Evolutionary conservation across 2,888 invertebrate species (phyloP), one percentile per base, ranked within the genome.

Genomic region (Lasioglossum figueresi): DNA sequence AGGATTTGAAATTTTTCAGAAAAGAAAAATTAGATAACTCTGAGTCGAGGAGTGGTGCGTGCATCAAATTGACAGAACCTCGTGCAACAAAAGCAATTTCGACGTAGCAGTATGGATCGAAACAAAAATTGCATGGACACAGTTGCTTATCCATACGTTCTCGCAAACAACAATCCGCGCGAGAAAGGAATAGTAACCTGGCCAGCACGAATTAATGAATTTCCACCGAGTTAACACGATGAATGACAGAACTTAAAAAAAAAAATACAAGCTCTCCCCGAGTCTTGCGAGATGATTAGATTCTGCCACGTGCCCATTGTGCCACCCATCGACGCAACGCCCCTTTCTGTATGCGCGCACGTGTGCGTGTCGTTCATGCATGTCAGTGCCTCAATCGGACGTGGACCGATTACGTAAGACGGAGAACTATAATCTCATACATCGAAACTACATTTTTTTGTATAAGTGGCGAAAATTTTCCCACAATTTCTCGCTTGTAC

Each of bases 291-390:
- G 89, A 91, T 93, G 92, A 93, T 93, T 93, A 92, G 93, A 92
- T 92, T 92, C 90, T 83, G 93, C 85, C 93, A 93, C 93, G 93
- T 93, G 93, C 70, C 93, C 77, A 92, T 92, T 91, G 91, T 92
- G 72, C 76, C 80, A 86, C 83, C 79, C 89, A 87, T 88, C 85
- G 80, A 84, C 86, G 84, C 76, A 80, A 90, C 90, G 86, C 88
- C 89, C 89, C 87, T 85, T 85, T 79, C 76, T 68, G 66, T 78
- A 40, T 74, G 43, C 80, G 72, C 73, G 77, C 87, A 77, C 82
- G 86, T 88, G 76, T 80, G 85, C 73, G 45, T 84, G 86, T 34
- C 81, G 80, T 70, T 82, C 88, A 79, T 74, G 80, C 84, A 73
- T 84, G 86, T 83, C 84, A 74, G 80, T 83, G 85, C 88, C 79